Base-by-base conservation (phyloP, 30 jellyfish, hydroid and myxozoan genomes). In the Pelagia noctiluca region DNA sequence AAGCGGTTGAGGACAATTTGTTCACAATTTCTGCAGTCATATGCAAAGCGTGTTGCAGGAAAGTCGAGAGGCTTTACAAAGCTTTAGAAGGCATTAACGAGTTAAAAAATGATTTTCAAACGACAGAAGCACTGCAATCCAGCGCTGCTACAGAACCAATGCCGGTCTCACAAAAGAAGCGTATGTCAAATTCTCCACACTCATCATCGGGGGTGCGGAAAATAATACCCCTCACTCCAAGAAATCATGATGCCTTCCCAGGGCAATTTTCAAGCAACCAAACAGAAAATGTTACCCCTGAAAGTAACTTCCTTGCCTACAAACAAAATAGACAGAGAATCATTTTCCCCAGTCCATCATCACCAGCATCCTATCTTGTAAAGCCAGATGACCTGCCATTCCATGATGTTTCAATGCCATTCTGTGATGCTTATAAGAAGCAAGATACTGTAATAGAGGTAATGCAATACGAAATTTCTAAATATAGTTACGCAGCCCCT, bases 151-250 rank as follows among this genome's bases (percentile, higher is more conserved):
- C 74, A 12, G 74, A 61, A 12, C 74, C 35, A n/a, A 63, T 63
- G 75, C 75, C 75, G 5, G 75, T 63, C 75, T 63, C 28, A 0
- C 75, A 34, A 63, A 63, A 63, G 75, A 63, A 63, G 11, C 50
- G 75, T 23, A 22, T 63, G 75, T 63, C 75, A 63, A 63, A 63
- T 63, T 63, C 75, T 63, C 48, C 75, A 22, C 50, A 63, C 22
- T 23, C 75, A 2, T 63, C 75, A 63, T 63, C 75, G 36, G 75
- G 75, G 75, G 75, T 22, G 75, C 75, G 75, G 75, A 11, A 63
- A 63, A 63, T 34, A 63, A 63, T 63, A 63, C 75, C 75, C 18
- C 75, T 63, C 75, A 63, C 75, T 63, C 48, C 75, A 63, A 63
- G 50, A 63, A 63, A 63, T 63, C 49, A 63, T 24, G 48, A 63